These are phyloP conservation scores for Diplazon laetatorius DNA, from an alignment of 2,888 invertebrate genomes.

Conservation along the genomic window DNA sequence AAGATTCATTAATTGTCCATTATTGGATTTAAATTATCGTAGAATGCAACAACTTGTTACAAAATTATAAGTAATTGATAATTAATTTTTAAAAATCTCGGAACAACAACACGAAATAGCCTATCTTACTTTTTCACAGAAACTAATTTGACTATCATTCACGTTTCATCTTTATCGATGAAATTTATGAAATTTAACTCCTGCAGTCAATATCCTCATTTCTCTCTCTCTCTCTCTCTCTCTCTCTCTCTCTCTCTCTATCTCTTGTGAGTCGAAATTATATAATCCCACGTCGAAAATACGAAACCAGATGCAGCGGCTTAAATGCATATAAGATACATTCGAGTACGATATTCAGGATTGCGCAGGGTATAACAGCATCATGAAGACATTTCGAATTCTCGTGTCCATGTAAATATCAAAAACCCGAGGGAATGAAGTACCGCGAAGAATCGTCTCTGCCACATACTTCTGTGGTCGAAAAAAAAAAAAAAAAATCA, in stretches of 20 bases:
- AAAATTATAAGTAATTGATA: too few species aligned
- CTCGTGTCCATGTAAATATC: slow-evolving; percentile 14
- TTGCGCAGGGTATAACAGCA: slow-evolving; percentile 14
- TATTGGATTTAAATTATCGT: too few species aligned
- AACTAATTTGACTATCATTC: neutral
- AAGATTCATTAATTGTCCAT: too few species aligned
- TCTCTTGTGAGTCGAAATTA: slow-evolving; percentile 2
- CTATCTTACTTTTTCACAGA: too few species aligned
- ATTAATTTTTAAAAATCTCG: too few species aligned
- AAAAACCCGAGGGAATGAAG: slow-evolving; percentile 12
- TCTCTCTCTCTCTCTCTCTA: neutral
- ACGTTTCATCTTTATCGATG: too few species aligned
- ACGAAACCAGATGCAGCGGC: slow-evolving; percentile 25
- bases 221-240: neutral
- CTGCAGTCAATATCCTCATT: neutral
- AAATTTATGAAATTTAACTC: too few species aligned
- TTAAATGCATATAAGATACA: slow-evolving; percentile 15
- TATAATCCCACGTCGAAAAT: neutral
- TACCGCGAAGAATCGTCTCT: slow-evolving; percentile 55
- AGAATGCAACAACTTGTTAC: too few species aligned
- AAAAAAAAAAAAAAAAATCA: too few species aligned
- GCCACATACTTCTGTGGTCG: slow-evolving; percentile 23
- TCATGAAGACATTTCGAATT: slow-evolving; percentile 29
- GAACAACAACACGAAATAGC: too few species aligned
- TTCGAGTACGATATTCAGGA: slow-evolving; percentile 14